Conservation (phyloP, 2,797 vertebrate species). For the Characodon lateralis region DNA sequence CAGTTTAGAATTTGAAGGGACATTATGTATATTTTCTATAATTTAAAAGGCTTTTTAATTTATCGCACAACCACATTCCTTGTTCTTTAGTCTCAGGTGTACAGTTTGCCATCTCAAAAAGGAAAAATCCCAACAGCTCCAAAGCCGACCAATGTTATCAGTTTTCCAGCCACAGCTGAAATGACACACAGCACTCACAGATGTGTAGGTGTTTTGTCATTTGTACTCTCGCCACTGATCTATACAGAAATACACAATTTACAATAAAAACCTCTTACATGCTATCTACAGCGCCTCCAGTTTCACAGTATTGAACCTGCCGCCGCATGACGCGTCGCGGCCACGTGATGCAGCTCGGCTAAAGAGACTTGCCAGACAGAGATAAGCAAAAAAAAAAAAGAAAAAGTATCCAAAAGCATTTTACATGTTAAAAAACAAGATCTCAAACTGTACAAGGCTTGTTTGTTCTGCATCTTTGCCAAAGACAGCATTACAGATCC, state of each 20-base stretch:
- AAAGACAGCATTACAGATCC: conserved; percentile 73
- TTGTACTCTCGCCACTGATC: conserved; percentile 75
- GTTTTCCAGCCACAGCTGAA: conserved; percentile 59
- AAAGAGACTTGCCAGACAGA: conserved; percentile 74
- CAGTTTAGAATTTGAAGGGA: conserved; percentile 5
- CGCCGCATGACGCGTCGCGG: conserved; percentile 61
- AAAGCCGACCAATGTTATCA: conserved; percentile 42
- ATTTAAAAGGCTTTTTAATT: conserved; percentile 31
- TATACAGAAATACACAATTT: conserved; percentile 82
- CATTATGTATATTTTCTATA: conserved; percentile 1
- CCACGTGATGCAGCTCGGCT: conserved; percentile 69
- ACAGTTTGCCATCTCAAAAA: conserved; percentile 23
- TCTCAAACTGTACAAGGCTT: conserved; percentile 81
- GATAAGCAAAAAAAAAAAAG: conserved; percentile 12
- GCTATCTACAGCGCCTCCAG: conserved; percentile 84
- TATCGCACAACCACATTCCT: conserved; percentile 37
- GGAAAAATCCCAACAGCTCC: conserved; percentile 29
- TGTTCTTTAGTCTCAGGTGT: conserved; percentile 55
- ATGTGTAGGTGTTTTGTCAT: conserved; percentile 66
- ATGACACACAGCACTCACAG: conserved; percentile 65
- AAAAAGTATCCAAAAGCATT: conserved; percentile 76
- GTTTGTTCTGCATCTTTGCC: conserved; percentile 77
- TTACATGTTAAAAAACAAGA: conserved; percentile 78
- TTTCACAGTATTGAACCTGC: conserved; percentile 85
- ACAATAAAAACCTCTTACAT: conserved; percentile 79